Evolutionary conservation across 2,888 invertebrate species (phyloP).

Genomic region (Onthophagus sagittarius): DNA sequence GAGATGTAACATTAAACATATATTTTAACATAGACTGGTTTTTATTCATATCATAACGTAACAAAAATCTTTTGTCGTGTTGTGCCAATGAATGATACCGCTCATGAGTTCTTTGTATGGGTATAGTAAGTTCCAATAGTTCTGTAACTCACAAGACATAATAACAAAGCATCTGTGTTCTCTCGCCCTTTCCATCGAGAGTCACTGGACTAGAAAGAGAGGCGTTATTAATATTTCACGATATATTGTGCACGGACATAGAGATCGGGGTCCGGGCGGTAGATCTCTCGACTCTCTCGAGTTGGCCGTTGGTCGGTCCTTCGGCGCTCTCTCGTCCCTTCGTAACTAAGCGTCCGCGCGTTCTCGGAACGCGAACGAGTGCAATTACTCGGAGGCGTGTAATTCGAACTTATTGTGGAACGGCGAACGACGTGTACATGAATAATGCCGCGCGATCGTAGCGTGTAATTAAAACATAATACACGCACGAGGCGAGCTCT

Average conservation of each 20-base stretch:
- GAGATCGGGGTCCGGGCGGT: slow-evolving; percentile 16
- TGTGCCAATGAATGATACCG: no score
- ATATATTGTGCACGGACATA: slow-evolving; percentile 27
- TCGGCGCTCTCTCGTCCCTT: background rate
- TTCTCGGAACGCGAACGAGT: slow-evolving; percentile 43
- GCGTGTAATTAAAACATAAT: slow-evolving; percentile 49
- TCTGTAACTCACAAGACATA: background rate
- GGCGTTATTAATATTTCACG: slow-evolving; percentile 27
- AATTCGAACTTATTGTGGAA: slow-evolving; percentile 46
- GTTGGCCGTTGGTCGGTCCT: slow-evolving; percentile 5
- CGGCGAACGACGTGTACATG: slow-evolving; percentile 45
- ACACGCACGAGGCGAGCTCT: slow-evolving; percentile 34
- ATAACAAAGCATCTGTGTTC: background rate
- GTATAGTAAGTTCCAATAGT: background rate
- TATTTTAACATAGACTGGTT: no score
- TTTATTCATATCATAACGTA: no score
- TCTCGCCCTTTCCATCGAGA: background rate
- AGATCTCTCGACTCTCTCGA: background rate
- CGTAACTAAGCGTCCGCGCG: slow-evolving; percentile 27
- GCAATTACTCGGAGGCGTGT: slow-evolving; percentile 45
- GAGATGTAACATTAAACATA: no score
- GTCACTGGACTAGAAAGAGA: slow-evolving; percentile 5
- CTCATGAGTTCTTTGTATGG: background rate
- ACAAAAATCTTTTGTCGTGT: no score
- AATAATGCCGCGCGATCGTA: slow-evolving; percentile 46